phyloP scores from a whole-genome alignment of 2,113 vertebrate species.

The Microcebus jonahi region DNA sequence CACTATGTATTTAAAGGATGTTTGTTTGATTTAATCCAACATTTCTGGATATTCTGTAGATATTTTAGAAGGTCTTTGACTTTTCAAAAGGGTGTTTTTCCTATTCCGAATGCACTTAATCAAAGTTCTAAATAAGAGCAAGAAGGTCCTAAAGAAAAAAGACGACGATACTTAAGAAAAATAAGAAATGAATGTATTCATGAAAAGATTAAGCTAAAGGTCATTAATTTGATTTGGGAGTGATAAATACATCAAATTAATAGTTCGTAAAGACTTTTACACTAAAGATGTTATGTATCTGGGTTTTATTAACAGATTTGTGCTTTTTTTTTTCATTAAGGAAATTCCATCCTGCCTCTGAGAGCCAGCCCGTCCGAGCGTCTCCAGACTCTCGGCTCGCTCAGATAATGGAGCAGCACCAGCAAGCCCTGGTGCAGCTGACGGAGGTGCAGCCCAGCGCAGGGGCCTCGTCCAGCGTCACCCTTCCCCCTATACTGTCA shows the following conservation, averaged over 20 bases:
- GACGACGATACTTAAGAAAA: not conserved
- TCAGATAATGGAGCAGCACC: slow-evolving; percentile 48
- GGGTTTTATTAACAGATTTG: not conserved
- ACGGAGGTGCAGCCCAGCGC: slow-evolving; percentile 58
- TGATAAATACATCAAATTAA: not conserved
- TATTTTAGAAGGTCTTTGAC: not conserved
- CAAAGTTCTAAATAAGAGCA: not conserved
- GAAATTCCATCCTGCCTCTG: slow-evolving; percentile 50
- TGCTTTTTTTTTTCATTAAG: slow-evolving; percentile 37
- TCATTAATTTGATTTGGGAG: not conserved
- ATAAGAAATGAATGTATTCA: not conserved
- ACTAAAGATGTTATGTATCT: not conserved
- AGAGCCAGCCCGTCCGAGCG: slow-evolving; percentile 14
- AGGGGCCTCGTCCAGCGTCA: slow-evolving; percentile 37
- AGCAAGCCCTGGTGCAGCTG: slow-evolving; percentile 35
- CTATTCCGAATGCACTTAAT: not conserved
- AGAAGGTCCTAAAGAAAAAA: not conserved
- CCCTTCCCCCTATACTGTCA: slow-evolving; percentile 84
- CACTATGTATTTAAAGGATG: not conserved
- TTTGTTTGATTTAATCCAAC: not conserved
- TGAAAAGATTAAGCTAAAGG: not conserved
- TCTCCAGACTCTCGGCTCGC: slow-evolving; percentile 51
- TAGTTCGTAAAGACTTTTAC: not conserved
- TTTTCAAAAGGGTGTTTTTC: slow-evolving; percentile 33
- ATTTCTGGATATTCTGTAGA: not conserved